These are phyloP conservation scores for Synchiropus splendidus DNA, from an alignment of 2,113 vertebrate species.

Conservation along the genomic window DNA sequence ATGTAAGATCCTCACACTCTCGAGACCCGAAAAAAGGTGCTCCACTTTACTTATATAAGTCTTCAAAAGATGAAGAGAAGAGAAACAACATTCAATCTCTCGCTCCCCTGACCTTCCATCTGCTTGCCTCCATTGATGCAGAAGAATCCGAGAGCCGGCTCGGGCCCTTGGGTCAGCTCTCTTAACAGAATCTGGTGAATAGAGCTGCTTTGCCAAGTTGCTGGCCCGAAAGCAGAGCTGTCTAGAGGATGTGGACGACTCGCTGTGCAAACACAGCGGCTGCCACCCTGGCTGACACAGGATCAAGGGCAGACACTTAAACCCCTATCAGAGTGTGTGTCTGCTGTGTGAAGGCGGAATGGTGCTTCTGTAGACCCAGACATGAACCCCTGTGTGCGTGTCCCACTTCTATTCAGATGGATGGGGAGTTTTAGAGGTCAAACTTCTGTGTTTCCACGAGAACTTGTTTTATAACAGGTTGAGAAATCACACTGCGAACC, in stretches of 20 bases:
- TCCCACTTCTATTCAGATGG: conserved; percentile 14
- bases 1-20: conserved; percentile 43
- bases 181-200: conserved; percentile 36
- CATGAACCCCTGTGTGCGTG: conserved; percentile 7
- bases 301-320: conserved; percentile 23
- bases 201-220: conserved; percentile 28
- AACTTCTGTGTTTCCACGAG: neutral
- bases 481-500: too few species aligned
- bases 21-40: conserved; percentile 41
- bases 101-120: conserved; percentile 3
- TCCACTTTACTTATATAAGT: conserved; percentile 55
- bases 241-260: conserved; percentile 49
- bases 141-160: conserved; percentile 33
- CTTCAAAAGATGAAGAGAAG: conserved; percentile 19
- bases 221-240: conserved; percentile 34
- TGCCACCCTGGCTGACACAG: conserved; percentile 32
- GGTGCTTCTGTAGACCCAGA: conserved; percentile 18
- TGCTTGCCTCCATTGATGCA: conserved; percentile 37
- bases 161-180: conserved; percentile 46
- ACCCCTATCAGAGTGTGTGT: conserved; percentile 14
- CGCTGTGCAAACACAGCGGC: conserved; percentile 46
- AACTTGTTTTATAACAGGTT: too few species aligned
- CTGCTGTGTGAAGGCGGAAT: conserved; percentile 5
- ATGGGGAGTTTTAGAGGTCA: conserved; percentile 3
- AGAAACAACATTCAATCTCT: conserved; percentile 20